Base-by-base conservation (phyloP, 2,797 vertebrate species). In the Sphenopsis melanotis region DNA sequence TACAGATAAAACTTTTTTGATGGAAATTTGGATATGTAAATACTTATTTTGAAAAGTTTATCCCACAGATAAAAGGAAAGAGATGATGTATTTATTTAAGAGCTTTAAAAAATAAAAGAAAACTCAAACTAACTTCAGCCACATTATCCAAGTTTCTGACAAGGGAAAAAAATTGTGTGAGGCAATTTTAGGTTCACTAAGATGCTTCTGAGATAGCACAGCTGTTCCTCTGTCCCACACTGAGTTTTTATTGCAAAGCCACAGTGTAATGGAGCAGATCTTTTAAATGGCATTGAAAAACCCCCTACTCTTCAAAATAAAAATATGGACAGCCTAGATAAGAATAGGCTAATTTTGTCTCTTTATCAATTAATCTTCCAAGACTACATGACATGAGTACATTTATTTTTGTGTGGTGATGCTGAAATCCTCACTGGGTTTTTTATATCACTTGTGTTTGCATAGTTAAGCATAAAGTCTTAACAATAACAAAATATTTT, bases 161-260 rank as follows among this genome's bases (percentile, higher is more conserved):
- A 90, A 79, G 42, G 77, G 42, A 16, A 80, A 83, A 90, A 66
- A 53, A 24, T 23, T 8, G 16, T 74, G 36, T 64, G 70, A 94
- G 71, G 59, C 87, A 87, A 72, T 95, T 92, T 65, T 86, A 81
- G 85, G 55, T 77, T 94, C 53, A 66, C 81, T 89, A 63, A 76
- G 79, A 92, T 91, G 44, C 46, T 91, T 92, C 64, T 80, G 81
- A 86, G 92, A 95, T 60, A 95, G 69, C 85, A 95, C 89, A 96
- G 87, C 82, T 96, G 91, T 96, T 96, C 53, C 30, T 85, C 56
- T 92, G 69, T 92, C 79, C 82, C 89, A 92, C 61, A 91, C 84
- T 93, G 91, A 85, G 91, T 19, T 93, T 89, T 96, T 89, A 93
- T 93, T 92, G 68, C 75, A 89, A 87, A 87, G 68, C 41, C 64